Evolutionary conservation across 2,888 invertebrate species (phyloP).

Genomic region (Andricus quercusramuli): DNA sequence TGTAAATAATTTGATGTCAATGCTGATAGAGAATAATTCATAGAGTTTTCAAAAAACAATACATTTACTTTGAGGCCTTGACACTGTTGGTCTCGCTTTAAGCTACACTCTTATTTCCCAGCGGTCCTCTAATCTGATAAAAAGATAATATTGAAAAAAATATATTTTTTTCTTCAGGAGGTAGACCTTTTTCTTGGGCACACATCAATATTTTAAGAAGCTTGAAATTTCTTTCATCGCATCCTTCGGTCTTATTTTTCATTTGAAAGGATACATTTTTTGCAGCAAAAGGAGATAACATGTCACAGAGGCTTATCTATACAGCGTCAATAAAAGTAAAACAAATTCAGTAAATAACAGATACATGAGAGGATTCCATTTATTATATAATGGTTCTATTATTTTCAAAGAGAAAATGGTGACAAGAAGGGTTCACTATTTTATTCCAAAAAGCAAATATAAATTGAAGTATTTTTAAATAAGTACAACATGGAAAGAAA

Average conservation of each 20-base stretch:
- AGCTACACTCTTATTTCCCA: background rate
- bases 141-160: slow-evolving; percentile 1
- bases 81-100: too few relatives aligned
- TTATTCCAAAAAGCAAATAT: too few relatives aligned
- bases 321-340: background rate
- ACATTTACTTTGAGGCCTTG: too few relatives aligned
- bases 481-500: background rate
- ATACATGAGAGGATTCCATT: background rate
- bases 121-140: slow-evolving; percentile 1
- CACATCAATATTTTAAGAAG: background rate
- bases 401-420: background rate
- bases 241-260: background rate
- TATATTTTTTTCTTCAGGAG: background rate
- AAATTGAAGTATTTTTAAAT: too few relatives aligned
- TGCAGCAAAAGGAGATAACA: background rate
- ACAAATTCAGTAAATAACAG: background rate
- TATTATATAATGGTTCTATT: background rate
- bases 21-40: too few relatives aligned
- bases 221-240: background rate
- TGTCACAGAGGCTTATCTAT: too few relatives aligned
- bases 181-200: background rate
- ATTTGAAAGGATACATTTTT: background rate
- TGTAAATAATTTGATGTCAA: too few relatives aligned
- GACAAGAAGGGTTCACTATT: background rate
- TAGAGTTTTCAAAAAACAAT: too few relatives aligned